phyloP scores from a whole-genome alignment of 1,140 invertebrate genomes.

The Nasonia longicornis region DNA sequence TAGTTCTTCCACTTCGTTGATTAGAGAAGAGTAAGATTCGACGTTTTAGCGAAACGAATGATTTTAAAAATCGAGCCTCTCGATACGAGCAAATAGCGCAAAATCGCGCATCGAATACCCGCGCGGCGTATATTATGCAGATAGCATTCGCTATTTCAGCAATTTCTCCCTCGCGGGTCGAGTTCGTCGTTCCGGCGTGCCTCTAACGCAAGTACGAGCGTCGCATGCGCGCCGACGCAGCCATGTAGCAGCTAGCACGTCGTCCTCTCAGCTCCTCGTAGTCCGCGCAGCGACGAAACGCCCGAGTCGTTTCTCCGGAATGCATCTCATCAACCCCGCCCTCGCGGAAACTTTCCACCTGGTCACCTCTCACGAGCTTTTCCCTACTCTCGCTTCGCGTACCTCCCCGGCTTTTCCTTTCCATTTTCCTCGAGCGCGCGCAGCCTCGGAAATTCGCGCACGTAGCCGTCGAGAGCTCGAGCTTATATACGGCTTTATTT shows the following conservation, averaged over 20 bases:
- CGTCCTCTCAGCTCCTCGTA: slow-evolving; percentile 17
- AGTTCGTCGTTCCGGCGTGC: neutral
- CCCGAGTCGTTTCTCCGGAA: slow-evolving; percentile 50
- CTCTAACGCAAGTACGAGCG: slow-evolving; percentile 25
- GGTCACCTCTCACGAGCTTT: slow-evolving; percentile 54
- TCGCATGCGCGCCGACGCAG: neutral
- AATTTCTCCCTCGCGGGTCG: slow-evolving; percentile 29
- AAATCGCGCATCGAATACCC: slow-evolving; percentile 14
- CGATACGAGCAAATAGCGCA: neutral
- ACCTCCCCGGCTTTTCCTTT: neutral
- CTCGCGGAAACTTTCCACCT: slow-evolving; percentile 56
- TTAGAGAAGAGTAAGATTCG: neutral
- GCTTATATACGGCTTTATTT: slow-evolving; percentile 50
- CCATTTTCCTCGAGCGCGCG: neutral
- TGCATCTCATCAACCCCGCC: slow-evolving; percentile 58
- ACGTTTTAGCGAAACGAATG: too few species aligned
- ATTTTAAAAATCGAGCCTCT: neutral
- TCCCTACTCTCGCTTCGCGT: neutral
- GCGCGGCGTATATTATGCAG: slow-evolving; percentile 36
- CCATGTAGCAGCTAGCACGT: slow-evolving; percentile 28
- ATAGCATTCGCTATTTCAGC: slow-evolving; percentile 34
- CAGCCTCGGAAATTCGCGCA: slow-evolving; percentile 44
- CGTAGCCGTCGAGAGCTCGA: slow-evolving; percentile 44
- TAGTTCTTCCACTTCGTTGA: neutral
- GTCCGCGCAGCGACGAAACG: slow-evolving; percentile 14